Conservation (phyloP, 2,797 vertebrate species). For the Hemitrygon akajei region DNA sequence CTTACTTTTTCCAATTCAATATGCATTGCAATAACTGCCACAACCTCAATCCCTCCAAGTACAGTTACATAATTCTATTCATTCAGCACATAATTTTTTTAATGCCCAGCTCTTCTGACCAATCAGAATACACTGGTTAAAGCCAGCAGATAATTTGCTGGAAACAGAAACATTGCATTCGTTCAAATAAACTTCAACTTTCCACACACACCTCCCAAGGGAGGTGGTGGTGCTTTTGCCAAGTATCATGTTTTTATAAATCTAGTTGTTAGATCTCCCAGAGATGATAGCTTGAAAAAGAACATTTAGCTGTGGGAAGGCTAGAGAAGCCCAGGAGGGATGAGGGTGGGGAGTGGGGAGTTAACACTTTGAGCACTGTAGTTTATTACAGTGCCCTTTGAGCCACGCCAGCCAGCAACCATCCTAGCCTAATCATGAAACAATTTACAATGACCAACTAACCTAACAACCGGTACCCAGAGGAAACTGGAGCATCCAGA, state of each 20-base stretch:
- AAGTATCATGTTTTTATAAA: constrained; percentile 4
- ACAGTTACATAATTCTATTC: background rate
- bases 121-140: background rate
- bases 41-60: background rate
- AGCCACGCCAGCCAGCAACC: too few species aligned
- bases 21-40: background rate
- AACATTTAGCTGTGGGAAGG: background rate
- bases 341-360: too few species aligned
- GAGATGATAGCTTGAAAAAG: background rate
- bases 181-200: background rate
- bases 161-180: background rate
- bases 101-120: background rate
- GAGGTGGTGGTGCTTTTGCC: background rate
- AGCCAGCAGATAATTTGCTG: background rate
- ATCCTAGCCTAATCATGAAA: too few species aligned
- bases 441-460: too few species aligned
- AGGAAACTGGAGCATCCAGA: too few species aligned
- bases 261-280: background rate
- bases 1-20: background rate
- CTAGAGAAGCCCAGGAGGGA: background rate
- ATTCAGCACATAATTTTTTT: background rate
- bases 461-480: too few species aligned
- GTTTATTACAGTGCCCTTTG: too few species aligned
- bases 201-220: background rate
- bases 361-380: constrained; percentile 9